phyloP scores from a whole-genome alignment of 92 coral and sea anemone species.

The Umimayanthus kanabou region DNA sequence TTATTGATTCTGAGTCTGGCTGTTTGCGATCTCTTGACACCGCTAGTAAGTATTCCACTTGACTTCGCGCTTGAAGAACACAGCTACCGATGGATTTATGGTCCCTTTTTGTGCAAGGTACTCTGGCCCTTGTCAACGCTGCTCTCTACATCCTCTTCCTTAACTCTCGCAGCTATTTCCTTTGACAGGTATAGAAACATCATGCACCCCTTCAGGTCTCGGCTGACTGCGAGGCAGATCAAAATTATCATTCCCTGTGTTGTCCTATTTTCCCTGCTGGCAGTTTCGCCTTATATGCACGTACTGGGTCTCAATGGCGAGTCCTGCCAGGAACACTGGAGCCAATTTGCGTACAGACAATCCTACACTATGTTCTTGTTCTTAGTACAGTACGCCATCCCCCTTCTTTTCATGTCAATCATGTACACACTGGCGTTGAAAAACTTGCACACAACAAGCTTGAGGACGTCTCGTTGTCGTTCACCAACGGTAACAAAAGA shows the following conservation, averaged over 20 bases:
- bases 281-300: constrained; percentile 76
- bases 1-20: constrained; percentile 82
- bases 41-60: constrained; percentile 84
- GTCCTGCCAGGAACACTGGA: constrained; percentile 80
- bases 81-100: constrained; percentile 75
- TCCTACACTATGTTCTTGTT: constrained; percentile 74
- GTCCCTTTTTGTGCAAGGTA: constrained; percentile 73
- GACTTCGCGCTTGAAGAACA: constrained; percentile 76
- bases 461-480: constrained; percentile 50
- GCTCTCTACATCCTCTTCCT: constrained; percentile 80
- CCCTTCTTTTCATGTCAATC: constrained; percentile 72
- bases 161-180: constrained; percentile 88
- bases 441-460: constrained; percentile 65
- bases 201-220: constrained; percentile 89
- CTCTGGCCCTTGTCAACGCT: constrained; percentile 86
- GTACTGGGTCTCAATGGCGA: constrained; percentile 50
- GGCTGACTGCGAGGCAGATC: constrained; percentile 73
- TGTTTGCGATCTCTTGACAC: constrained; percentile 86
- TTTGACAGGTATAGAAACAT: constrained; percentile 91
- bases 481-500: constrained; percentile 9
- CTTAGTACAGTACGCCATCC: constrained; percentile 77
- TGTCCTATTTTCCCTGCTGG: constrained; percentile 62
- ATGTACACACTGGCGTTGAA: constrained; percentile 84
- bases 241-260: constrained; percentile 63
- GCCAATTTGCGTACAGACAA: constrained; percentile 55